These are phyloP conservation scores for Geotrypetes seraphini DNA, from an alignment of 2,797 vertebrate species.

Conservation along the genomic window DNA sequence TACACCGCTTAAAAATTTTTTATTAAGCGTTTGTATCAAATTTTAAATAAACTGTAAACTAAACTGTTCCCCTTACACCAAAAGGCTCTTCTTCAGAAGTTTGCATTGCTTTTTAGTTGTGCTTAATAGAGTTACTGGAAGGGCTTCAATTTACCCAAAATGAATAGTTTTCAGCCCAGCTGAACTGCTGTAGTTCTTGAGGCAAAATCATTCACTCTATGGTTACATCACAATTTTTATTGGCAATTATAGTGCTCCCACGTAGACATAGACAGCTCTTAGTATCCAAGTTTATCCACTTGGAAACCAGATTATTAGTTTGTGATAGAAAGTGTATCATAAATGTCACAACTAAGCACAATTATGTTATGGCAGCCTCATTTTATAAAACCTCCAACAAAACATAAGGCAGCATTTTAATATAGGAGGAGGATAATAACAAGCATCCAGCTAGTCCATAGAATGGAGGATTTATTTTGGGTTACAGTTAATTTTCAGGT, in stretches of 20 bases:
- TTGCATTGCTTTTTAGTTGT: too few species aligned
- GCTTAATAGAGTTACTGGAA: too few species aligned
- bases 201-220: slow-evolving; percentile 1
- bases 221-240: slow-evolving; percentile 3
- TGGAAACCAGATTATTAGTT: neutral
- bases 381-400: neutral
- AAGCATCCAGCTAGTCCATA: slow-evolving; percentile 7
- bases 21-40: too few species aligned
- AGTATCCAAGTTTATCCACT: neutral
- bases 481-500: slow-evolving; percentile 10
- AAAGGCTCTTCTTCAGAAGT: too few species aligned
- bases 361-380: neutral
- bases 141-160: too few species aligned
- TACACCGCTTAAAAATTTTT: too few species aligned
- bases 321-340: slow-evolving; percentile 1
- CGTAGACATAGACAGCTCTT: neutral
- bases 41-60: too few species aligned
- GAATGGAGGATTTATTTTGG: slow-evolving; percentile 18
- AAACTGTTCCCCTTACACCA: too few species aligned
- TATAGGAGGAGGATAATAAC: neutral
- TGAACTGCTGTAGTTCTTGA: neutral
- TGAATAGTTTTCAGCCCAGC: neutral
- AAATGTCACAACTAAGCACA: neutral
- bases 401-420: neutral
- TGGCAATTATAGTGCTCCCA: neutral